Conservation (phyloP, 1,140 invertebrate species). For the Heliothis subflexa region DNA sequence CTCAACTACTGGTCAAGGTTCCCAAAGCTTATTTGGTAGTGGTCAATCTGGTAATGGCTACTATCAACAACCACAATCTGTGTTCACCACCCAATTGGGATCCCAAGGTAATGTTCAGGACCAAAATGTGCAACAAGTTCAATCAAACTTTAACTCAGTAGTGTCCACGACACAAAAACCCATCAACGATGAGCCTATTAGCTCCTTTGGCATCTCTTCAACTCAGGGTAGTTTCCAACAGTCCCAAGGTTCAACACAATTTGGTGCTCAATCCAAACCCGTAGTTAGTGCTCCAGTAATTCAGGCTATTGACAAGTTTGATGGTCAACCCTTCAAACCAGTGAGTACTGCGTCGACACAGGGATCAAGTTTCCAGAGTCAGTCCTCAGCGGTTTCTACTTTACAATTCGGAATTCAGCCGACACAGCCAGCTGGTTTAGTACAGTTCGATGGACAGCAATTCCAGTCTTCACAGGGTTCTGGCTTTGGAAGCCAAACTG, state of each 20-base stretch:
- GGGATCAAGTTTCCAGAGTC: not conserved
- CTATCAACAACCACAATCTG: constrained; percentile 4
- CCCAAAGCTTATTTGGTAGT: not conserved
- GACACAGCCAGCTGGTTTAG: not conserved
- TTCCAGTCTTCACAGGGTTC: not conserved
- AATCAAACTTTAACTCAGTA: constrained; percentile 3
- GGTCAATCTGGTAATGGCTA: not conserved
- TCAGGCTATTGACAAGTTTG: not conserved
- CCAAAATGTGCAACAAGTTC: constrained; percentile 16
- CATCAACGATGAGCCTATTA: not conserved
- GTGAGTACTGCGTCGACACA: not conserved
- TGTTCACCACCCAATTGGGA: not conserved
- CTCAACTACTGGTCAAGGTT: not conserved
- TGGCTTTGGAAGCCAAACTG: not conserved
- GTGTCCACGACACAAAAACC: constrained; percentile 7
- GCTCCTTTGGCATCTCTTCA: constrained; percentile 15
- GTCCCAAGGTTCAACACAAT: constrained; percentile 26
- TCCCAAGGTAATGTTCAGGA: not conserved
- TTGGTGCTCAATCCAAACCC: constrained; percentile 32
- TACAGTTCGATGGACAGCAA: not conserved
- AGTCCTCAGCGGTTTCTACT: not conserved
- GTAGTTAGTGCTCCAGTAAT: constrained; percentile 2
- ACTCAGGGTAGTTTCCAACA: constrained; percentile 2
- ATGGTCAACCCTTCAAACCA: not conserved
- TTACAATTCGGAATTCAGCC: not conserved